Conservation (phyloP, 1,140 invertebrate genomes). For the Megalopta genalis region DNA sequence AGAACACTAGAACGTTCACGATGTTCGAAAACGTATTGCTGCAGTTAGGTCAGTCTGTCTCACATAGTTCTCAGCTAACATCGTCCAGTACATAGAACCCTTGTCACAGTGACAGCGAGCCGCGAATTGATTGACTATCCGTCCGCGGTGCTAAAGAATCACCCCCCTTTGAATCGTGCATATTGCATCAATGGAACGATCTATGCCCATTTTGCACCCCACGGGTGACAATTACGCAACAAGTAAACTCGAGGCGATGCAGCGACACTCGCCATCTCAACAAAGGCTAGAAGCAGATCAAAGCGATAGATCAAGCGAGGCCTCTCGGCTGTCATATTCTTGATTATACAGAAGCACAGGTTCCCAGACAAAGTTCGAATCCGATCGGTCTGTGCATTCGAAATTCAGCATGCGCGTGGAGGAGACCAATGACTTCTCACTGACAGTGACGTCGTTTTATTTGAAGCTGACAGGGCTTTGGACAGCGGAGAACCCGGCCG, state of each 20-base stretch:
- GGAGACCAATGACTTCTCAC: neutral
- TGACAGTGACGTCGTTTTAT: neutral
- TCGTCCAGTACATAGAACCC: too few species aligned
- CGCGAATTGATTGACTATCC: too few species aligned
- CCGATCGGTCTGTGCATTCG: neutral
- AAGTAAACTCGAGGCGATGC: neutral
- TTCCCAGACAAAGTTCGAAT: neutral
- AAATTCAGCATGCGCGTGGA: neutral
- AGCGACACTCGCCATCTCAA: neutral
- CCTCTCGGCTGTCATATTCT: neutral
- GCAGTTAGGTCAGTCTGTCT: too few species aligned
- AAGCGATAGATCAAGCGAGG: neutral
- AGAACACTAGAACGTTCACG: too few species aligned
- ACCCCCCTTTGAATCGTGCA: neutral
- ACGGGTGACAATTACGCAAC: neutral
- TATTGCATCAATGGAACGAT: neutral
- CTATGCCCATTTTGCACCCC: neutral
- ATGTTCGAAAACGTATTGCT: too few species aligned
- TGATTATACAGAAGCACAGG: neutral
- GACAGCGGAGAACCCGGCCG: constrained; percentile 3
- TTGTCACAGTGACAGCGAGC: too few species aligned
- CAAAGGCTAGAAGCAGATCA: neutral
- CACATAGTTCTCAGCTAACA: too few species aligned
- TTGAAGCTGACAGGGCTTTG: constrained; percentile 56
- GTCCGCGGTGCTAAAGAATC: neutral